Percentiles rank a stretch among this genome's conserved stretches.
Evolutionary conservation across 2,113 vertebrate species (phyloP).

Genomic region (Xiphophorus hellerii): DNA sequence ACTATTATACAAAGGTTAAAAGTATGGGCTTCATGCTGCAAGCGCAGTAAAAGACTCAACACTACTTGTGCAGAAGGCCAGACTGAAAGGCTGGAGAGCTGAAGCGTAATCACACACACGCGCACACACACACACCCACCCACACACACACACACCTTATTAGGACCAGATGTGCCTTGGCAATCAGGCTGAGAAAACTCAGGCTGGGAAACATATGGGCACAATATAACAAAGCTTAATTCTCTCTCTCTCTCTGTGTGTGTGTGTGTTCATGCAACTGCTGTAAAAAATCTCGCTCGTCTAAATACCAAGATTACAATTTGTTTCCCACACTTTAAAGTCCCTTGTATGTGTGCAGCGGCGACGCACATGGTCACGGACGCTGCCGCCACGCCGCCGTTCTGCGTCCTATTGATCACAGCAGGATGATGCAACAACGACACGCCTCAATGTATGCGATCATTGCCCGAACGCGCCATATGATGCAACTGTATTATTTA

Average conservation of each 20-base stretch:
- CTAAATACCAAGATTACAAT: constrained; percentile 60
- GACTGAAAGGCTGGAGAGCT: constrained; percentile 49
- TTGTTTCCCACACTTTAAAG: constrained; percentile 66
- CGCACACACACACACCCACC: constrained; percentile 41
- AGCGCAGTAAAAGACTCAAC: constrained; percentile 76
- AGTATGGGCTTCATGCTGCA: constrained; percentile 60
- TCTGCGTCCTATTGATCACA: constrained; percentile 1
- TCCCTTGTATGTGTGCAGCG: constrained; percentile 21
- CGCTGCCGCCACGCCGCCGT: neutral
- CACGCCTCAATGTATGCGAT: neutral
- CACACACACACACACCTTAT: constrained; percentile 61
- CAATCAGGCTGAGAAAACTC: constrained; percentile 68
- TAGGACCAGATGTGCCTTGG: constrained; percentile 77
- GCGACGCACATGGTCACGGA: neutral
- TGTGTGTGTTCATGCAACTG: constrained; percentile 49
- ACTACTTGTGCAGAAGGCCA: constrained; percentile 68
- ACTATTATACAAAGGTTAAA: constrained; percentile 52
- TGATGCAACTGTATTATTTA: neutral
- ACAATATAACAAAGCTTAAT: constrained; percentile 67
- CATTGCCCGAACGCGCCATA: neutral
- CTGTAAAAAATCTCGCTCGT: constrained; percentile 52
- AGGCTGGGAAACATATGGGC: constrained; percentile 77
- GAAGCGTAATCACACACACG: constrained; percentile 33
- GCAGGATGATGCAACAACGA: neutral
- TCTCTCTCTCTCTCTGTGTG: constrained; percentile 15